Percentiles rank a stretch among this genome's conserved stretches.
phyloP scores from a whole-genome alignment of 2,888 invertebrate species.

The Melieria omissa region DNA sequence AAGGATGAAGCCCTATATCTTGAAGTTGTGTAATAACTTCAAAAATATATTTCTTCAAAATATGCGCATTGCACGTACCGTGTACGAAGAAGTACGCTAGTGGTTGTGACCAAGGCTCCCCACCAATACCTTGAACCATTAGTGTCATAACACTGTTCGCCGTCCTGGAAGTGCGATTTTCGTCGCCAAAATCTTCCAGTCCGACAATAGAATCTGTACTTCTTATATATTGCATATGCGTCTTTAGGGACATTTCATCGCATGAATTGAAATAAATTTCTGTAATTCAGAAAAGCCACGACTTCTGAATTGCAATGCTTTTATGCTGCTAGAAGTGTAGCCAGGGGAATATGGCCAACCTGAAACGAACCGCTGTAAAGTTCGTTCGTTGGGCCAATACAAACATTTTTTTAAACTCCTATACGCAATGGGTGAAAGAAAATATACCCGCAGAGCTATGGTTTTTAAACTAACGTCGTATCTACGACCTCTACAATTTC shows the following conservation, averaged over 20 bases:
- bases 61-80: constrained; percentile 10
- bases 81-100: constrained; percentile 22
- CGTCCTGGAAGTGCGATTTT: constrained; percentile 20
- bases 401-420: constrained; percentile 8
- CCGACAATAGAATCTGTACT: constrained; percentile 6
- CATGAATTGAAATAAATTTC: constrained; percentile 18
- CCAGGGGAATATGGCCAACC: constrained; percentile 19
- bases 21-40: constrained; percentile 23
- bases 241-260: constrained; percentile 26
- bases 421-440: constrained; percentile 19
- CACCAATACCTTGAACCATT: constrained; percentile 25
- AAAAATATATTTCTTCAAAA: constrained; percentile 26
- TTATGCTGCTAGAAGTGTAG: constrained; percentile 3
- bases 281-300: constrained; percentile 7
- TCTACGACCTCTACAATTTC: constrained; percentile 18
- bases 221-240: constrained; percentile 7
- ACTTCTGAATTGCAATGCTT: constrained; percentile 1
- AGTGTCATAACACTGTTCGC: constrained; percentile 21
- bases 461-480: constrained; percentile 21
- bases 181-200: constrained; percentile 18
- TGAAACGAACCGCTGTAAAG: constrained; percentile 15
- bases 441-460: constrained; percentile 13
- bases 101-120: constrained; percentile 19
- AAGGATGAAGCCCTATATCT: constrained; percentile 9
- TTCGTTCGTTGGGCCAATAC: constrained; percentile 5